Conservation (phyloP, 2,113 vertebrate genomes). For the Perccottus glenii region DNA sequence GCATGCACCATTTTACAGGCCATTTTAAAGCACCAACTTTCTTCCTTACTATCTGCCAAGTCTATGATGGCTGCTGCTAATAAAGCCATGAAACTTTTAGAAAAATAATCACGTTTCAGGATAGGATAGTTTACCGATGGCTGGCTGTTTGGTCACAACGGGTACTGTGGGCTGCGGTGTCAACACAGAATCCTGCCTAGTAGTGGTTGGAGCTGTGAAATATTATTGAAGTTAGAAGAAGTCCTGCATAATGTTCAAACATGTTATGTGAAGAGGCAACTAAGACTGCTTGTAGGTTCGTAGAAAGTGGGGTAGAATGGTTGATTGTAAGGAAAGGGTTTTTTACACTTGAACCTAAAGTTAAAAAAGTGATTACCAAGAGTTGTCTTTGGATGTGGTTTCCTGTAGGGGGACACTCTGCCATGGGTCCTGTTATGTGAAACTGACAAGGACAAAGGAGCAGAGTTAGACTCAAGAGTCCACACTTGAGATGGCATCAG, state of each 20-base stretch:
- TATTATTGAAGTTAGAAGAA: slow-evolving; percentile 63
- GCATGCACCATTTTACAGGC: slow-evolving; percentile 49
- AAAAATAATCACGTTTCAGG: slow-evolving; percentile 32
- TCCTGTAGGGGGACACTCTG: slow-evolving; percentile 37
- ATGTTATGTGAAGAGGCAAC: slow-evolving; percentile 4
- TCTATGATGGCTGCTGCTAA: slow-evolving; percentile 32
- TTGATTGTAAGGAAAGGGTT: slow-evolving; percentile 9
- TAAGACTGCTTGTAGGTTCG: slow-evolving; percentile 17
- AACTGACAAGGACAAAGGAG: slow-evolving; percentile 65
- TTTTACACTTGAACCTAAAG: slow-evolving; percentile 39
- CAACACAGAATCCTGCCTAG: slow-evolving; percentile 63
- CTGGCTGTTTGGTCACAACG: slow-evolving; percentile 61
- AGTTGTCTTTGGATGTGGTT: slow-evolving; percentile 55
- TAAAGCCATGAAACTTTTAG: slow-evolving; percentile 40
- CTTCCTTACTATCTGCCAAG: slow-evolving; percentile 20
- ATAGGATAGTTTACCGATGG: slow-evolving; percentile 63
- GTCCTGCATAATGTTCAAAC: slow-evolving; percentile 12
- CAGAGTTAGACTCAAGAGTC: slow-evolving; percentile 38
- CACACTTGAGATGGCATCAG: slow-evolving; percentile 18
- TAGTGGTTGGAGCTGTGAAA: slow-evolving; percentile 71
- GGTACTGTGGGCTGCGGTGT: slow-evolving; percentile 53
- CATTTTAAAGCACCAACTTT: slow-evolving; percentile 29
- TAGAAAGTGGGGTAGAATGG: slow-evolving; percentile 13
- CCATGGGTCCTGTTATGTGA: slow-evolving; percentile 64
- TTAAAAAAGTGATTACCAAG: slow-evolving; percentile 71